phyloP scores from a whole-genome alignment of 2,113 vertebrate species.

The Taxidea taxus region DNA sequence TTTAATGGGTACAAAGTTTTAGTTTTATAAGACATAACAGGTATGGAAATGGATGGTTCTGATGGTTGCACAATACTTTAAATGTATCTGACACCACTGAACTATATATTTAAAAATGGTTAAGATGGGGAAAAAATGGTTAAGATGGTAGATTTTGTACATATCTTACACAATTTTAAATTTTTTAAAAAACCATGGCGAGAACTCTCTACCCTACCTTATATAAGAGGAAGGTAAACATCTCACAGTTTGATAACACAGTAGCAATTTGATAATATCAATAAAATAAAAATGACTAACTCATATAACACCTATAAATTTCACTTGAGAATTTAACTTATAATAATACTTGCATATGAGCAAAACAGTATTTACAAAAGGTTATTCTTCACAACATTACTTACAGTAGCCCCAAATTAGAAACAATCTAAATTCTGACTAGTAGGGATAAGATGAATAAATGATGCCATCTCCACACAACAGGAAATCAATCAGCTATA shows the following conservation, averaged over 20 bases:
- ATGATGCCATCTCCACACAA: neutral
- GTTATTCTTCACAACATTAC: neutral
- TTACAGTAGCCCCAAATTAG: neutral
- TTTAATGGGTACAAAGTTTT: neutral
- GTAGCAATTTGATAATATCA: neutral
- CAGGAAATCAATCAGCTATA: neutral
- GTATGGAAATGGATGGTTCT: neutral
- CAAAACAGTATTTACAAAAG: conserved; percentile 26
- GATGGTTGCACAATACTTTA: neutral
- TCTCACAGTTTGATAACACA: neutral
- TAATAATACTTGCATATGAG: neutral
- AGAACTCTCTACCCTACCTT: neutral
- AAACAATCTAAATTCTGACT: conserved; percentile 21
- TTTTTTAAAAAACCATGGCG: too few species aligned
- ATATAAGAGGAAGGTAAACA: neutral
- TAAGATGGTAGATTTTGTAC: neutral
- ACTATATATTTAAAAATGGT: neutral
- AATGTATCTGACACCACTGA: neutral
- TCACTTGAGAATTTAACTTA: conserved; percentile 1
- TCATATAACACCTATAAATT: neutral
- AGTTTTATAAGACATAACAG: neutral
- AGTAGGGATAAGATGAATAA: neutral
- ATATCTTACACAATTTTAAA: neutral
- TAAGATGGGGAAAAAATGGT: neutral
- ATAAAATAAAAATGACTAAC: neutral